phyloP scores from a whole-genome alignment of 2,113 vertebrate species.

The Dasyprocta punctata region DNA sequence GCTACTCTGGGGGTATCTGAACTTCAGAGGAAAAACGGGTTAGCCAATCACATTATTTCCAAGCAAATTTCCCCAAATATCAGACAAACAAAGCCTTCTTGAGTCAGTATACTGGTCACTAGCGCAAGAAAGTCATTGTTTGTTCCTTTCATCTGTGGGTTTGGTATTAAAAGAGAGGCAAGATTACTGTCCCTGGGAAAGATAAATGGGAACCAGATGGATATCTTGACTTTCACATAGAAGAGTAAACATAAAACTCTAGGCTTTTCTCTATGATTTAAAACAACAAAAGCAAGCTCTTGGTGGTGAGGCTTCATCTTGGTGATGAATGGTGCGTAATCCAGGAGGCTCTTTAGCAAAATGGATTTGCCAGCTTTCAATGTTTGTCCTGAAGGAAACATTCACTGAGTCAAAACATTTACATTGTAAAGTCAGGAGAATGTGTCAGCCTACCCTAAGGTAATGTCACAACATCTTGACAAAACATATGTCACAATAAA shows the following conservation, averaged over 20 bases:
- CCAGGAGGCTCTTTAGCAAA: constrained; percentile 39
- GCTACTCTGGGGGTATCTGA: background rate
- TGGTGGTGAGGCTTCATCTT: constrained; percentile 1
- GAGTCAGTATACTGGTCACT: background rate
- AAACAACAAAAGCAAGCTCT: constrained; percentile 20
- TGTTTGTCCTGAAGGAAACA: constrained; percentile 76
- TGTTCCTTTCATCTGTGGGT: constrained; percentile 33
- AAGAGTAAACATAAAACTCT: background rate
- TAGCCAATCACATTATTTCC: background rate
- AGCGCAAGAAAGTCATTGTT: background rate
- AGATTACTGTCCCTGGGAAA: background rate
- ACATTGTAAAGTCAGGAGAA: constrained; percentile 64
- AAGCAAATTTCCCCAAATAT: constrained; percentile 45
- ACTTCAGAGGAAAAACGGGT: background rate
- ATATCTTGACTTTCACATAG: background rate
- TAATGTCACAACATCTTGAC: constrained; percentile 78
- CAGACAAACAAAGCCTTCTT: background rate
- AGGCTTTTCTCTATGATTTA: constrained; percentile 51
- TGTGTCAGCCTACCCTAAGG: constrained; percentile 72
- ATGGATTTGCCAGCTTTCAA: constrained; percentile 54
- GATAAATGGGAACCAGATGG: constrained; percentile 17
- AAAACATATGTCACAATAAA: constrained; percentile 79
- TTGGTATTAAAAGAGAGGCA: constrained; percentile 50
- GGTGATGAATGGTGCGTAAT: background rate
- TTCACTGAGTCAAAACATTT: constrained; percentile 76